These are phyloP conservation scores for Pseudochaenichthys georgianus DNA, from an alignment of 2,797 vertebrate species.

Conservation along the genomic window DNA sequence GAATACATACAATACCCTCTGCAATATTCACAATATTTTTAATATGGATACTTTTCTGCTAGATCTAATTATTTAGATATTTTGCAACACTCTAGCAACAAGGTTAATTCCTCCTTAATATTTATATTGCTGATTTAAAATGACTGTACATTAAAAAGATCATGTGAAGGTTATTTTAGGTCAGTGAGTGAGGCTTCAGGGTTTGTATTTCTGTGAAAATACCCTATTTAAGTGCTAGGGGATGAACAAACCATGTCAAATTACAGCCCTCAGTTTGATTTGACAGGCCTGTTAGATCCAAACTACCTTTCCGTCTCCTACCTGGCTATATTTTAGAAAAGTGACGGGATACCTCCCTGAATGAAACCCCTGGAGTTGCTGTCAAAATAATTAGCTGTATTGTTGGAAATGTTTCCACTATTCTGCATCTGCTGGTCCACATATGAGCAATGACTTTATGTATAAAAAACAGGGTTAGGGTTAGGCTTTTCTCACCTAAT, in stretches of 20 bases:
- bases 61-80: background rate
- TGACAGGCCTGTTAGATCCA: constrained; percentile 75
- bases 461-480: constrained; percentile 8
- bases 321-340: constrained; percentile 46
- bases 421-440: constrained; percentile 10
- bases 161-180: constrained; percentile 24
- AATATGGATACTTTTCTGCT: background rate
- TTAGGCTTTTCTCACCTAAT: background rate
- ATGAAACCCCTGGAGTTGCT: constrained; percentile 37
- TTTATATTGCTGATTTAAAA: background rate
- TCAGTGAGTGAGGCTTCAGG: constrained; percentile 35
- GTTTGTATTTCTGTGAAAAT: constrained; percentile 60
- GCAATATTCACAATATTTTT: background rate
- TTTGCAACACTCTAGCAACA: background rate
- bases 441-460: constrained; percentile 33
- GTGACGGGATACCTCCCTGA: constrained; percentile 4
- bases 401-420: constrained; percentile 25
- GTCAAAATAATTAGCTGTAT: constrained; percentile 51
- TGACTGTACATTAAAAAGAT: constrained; percentile 1
- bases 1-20: constrained; percentile 9
- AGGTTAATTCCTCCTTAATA: background rate
- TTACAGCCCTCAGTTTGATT: constrained; percentile 80
- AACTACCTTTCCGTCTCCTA: constrained; percentile 58
- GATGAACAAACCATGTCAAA: constrained; percentile 80
- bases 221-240: constrained; percentile 49